A percentile compares a stretch with the other conserved stretches of the same genome.
phyloP scores from a whole-genome alignment of 1,140 invertebrate species.

The Matsumurasca onukii region DNA sequence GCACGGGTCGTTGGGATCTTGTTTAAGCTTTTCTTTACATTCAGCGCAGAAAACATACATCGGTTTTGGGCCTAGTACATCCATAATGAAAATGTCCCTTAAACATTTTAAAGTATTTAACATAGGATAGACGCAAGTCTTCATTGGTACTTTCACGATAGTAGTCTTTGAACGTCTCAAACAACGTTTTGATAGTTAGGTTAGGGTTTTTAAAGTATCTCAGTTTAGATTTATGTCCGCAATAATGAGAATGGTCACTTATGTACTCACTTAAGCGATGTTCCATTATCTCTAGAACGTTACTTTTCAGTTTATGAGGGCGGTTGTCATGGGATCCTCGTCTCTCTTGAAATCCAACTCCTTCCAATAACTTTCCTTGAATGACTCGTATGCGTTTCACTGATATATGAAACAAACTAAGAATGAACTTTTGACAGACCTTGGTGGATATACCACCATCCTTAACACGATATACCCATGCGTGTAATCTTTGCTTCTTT shows the following conservation, averaged over 20 bases:
- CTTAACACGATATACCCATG: constrained; percentile 7
- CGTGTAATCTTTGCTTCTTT: constrained; percentile 14
- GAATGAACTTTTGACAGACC: constrained; percentile 13
- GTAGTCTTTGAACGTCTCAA: neutral
- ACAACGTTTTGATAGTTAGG: constrained; percentile 24
- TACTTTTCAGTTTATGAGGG: constrained; percentile 21
- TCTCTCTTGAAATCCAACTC: constrained; percentile 22
- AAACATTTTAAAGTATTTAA: constrained; percentile 23
- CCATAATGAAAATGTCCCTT: constrained; percentile 1
- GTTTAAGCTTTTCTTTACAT: constrained; percentile 24
- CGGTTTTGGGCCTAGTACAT: constrained; percentile 27
- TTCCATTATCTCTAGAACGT: constrained; percentile 15
- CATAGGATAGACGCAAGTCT: constrained; percentile 8
- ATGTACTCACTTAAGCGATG: constrained; percentile 1
- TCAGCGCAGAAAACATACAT: constrained; percentile 31
- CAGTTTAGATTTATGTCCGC: constrained; percentile 16
- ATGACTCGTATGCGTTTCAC: constrained; percentile 17
- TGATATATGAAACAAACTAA: constrained; percentile 14
- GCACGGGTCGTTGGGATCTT: constrained; percentile 28
- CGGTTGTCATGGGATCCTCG: constrained; percentile 18
- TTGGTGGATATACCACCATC: constrained; percentile 13
- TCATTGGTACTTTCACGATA: neutral
- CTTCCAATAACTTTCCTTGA: constrained; percentile 23
- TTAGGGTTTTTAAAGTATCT: constrained; percentile 29
- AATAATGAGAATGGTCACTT: constrained; percentile 25